Percentiles rank a stretch among this genome's conserved stretches.
phyloP scores from a whole-genome alignment of 2,888 invertebrate genomes.

The Anodontia alba region DNA sequence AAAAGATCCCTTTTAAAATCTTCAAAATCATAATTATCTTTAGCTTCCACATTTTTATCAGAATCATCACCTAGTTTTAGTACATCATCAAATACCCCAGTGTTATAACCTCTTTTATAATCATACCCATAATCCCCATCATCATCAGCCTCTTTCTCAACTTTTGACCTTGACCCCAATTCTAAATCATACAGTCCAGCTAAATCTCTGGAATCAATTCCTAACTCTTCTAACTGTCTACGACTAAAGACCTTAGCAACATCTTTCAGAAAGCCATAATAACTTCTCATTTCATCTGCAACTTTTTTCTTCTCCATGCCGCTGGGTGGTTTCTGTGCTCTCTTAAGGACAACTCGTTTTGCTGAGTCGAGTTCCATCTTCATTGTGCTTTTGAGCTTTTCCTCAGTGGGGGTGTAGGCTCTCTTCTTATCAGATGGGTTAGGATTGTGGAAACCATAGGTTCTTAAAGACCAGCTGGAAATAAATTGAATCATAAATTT shows the following conservation, averaged over 20 bases:
- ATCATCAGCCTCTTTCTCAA: neutral
- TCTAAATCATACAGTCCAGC: neutral
- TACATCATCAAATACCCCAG: neutral
- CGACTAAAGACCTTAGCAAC: neutral
- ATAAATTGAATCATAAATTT: neutral
- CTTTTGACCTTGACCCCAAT: neutral
- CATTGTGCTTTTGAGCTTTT: conserved; percentile 54
- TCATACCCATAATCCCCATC: neutral
- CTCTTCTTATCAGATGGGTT: conserved; percentile 12
- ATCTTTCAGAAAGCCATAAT: neutral
- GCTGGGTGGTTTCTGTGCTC: neutral
- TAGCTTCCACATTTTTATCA: neutral
- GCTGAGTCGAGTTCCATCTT: conserved; percentile 41
- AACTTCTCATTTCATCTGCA: neutral
- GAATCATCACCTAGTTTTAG: neutral
- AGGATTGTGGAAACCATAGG: conserved; percentile 38
- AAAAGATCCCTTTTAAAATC: neutral
- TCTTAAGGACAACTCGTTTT: neutral
- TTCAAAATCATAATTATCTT: neutral
- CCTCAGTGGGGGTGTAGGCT: conserved; percentile 46
- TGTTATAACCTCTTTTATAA: conserved; percentile 8
- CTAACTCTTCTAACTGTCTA: neutral
- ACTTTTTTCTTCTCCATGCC: neutral
- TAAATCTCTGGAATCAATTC: neutral
- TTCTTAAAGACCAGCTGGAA: conserved; percentile 47